Base-by-base conservation (phyloP, 2,888 invertebrate genomes). In the Leptarthrus brevirostris region DNA sequence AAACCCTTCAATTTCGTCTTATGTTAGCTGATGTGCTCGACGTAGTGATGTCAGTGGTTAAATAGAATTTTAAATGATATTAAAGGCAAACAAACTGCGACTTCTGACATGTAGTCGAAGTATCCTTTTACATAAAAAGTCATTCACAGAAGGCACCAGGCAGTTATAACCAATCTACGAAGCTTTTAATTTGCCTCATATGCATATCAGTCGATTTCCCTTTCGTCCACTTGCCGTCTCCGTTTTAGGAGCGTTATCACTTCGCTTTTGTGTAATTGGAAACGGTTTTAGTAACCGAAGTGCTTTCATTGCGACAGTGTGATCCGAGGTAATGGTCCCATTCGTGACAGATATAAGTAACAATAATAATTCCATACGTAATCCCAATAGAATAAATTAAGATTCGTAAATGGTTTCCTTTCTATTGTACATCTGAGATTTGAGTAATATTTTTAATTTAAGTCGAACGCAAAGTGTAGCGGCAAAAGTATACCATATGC, bases 151-250 rank as follows among this genome's bases (percentile, higher is more conserved):
- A 4, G 56, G n/a, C n/a, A 14, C n/a, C 14, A n/a, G 30, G 40
- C 24, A 6, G 14, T 34, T 61, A 36, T 18, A 34, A 34, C 16
- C 36, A 16, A 18, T 36, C 18, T 5, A 47, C 22, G 6, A 47
- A 66, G 12, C 64, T 47, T 24, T 47, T 24, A 66, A 20, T 47
- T 40, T 18, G 44, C 12, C 20, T 64, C 22, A 14, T 36, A 44
- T 73, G 73, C 34, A 20, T 69, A 47, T 58, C 49, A 14, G 12
- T 12, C 10, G 58, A 70, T 49, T 70, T 70, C 26, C 18, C 34
- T 22, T 12, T 26, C 26, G 12, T 2, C 22, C 20, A 47, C n/a
- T 3, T 40, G 3, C 36, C n/a, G 47, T n/a, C 2, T 54, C 18
- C 58, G 34, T 58, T n/a, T 40, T 40, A 1, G 54, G 24, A 44